A percentile compares a stretch with the other conserved stretches of the same genome.
Evolutionary conservation across 2,113 vertebrate species (phyloP).

Genomic region (Platycercus adscitus): DNA sequence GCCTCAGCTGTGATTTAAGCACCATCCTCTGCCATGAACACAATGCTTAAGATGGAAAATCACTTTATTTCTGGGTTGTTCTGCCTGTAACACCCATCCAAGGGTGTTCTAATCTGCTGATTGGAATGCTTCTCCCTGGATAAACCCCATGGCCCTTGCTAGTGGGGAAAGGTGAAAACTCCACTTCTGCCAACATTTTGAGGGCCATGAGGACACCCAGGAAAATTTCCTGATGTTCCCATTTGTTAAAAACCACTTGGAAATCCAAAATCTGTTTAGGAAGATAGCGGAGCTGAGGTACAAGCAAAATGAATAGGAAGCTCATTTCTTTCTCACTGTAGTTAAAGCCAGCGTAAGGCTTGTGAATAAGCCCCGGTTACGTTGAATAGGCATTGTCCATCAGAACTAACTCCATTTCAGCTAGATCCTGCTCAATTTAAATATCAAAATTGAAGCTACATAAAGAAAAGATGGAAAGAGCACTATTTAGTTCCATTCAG

Average conservation of each 20-base stretch:
- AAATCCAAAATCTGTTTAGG: constrained; percentile 32
- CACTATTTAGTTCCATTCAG: constrained; percentile 12
- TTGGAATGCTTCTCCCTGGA: neutral
- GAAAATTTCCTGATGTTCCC: neutral
- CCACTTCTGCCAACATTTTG: neutral
- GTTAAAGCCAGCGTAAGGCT: neutral
- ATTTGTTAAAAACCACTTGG: constrained; percentile 3
- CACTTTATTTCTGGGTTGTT: neutral
- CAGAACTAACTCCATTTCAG: constrained; percentile 54
- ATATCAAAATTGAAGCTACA: constrained; percentile 51
- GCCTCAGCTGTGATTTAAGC: neutral
- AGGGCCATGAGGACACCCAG: neutral
- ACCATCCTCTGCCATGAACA: neutral
- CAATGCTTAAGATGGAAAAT: neutral
- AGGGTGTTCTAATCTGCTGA: neutral
- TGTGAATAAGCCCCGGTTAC: constrained; percentile 19
- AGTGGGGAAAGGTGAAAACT: neutral
- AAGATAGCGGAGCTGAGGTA: neutral
- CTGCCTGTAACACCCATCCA: neutral
- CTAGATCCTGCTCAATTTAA: constrained; percentile 56
- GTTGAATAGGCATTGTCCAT: constrained; percentile 56
- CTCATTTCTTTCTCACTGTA: constrained; percentile 24
- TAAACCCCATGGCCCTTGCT: neutral
- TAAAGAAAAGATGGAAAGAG: constrained; percentile 25
- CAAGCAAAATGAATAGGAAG: constrained; percentile 36